Evolutionary conservation across 1,140 invertebrate species (phyloP).

Genomic region (Aphelinus atriplicis): DNA sequence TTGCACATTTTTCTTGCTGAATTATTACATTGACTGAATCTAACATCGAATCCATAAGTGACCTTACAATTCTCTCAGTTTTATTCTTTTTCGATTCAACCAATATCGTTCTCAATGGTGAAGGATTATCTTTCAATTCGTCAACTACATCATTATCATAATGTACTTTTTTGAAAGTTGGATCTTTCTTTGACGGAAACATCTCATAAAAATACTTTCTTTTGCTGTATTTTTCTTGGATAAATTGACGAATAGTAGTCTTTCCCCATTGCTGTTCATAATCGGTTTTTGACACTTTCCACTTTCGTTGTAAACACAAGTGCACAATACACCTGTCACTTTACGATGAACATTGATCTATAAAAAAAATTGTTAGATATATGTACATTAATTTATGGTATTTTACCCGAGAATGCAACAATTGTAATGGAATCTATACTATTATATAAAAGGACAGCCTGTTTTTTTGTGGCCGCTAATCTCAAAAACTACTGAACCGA

Average conservation of each 20-base stretch:
- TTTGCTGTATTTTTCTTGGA: constrained; percentile 42
- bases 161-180: no score
- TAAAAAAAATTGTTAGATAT: background rate
- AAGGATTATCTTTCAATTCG: constrained; percentile 30
- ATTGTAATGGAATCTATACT: no score
- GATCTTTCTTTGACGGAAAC: background rate
- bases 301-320: constrained; percentile 34
- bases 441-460: no score
- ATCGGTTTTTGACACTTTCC: constrained; percentile 42
- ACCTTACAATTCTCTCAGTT: constrained; percentile 16
- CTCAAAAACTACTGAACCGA: no score
- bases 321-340: constrained; percentile 24
- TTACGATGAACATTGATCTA: constrained; percentile 8
- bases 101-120: constrained; percentile 28
- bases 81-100: constrained; percentile 19
- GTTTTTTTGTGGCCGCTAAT: no score
- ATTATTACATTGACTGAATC: constrained; percentile 17
- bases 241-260: constrained; percentile 36
- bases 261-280: constrained; percentile 43
- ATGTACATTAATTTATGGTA: no score
- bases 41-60: constrained; percentile 18
- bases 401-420: no score
- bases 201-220: constrained; percentile 39
- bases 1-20: constrained; percentile 33
- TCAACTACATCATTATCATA: no score